phyloP scores from a whole-genome alignment of 2,113 vertebrate genomes.

The Poeciliopsis occidentalis region DNA sequence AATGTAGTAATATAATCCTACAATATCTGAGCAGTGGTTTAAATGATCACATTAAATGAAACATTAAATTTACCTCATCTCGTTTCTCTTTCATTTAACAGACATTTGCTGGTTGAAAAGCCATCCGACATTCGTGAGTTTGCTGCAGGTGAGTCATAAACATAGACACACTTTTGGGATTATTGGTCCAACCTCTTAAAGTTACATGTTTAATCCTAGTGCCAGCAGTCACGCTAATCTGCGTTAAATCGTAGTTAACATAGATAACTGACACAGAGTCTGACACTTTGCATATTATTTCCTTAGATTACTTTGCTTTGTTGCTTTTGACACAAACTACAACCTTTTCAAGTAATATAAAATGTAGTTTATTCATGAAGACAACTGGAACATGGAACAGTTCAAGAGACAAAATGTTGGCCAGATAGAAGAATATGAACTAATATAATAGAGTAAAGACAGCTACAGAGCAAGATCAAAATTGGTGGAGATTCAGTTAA shows the following conservation, averaged over 20 bases:
- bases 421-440: too few relatives aligned
- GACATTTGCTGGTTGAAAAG: conserved; percentile 71
- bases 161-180: not conserved
- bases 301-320: not conserved
- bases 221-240: too few relatives aligned
- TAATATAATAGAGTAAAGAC: not conserved
- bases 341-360: not conserved
- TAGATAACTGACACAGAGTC: not conserved
- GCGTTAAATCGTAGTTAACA: not conserved
- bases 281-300: not conserved
- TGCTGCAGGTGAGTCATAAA: conserved; percentile 72
- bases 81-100: conserved; percentile 31
- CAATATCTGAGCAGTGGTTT: too few relatives aligned
- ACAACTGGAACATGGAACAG: too few relatives aligned
- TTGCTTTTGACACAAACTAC: not conserved
- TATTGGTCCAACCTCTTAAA: not conserved
- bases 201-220: too few relatives aligned
- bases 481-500: not conserved
- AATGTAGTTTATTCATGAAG: not conserved
- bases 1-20: too few relatives aligned
- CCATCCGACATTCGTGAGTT: conserved; percentile 75
- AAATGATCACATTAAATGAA: not conserved
- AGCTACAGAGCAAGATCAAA: not conserved
- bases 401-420: too few relatives aligned
- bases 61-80: not conserved